Conservation (phyloP, 2,113 vertebrate genomes). For the Neomonachus schauinslandi region DNA sequence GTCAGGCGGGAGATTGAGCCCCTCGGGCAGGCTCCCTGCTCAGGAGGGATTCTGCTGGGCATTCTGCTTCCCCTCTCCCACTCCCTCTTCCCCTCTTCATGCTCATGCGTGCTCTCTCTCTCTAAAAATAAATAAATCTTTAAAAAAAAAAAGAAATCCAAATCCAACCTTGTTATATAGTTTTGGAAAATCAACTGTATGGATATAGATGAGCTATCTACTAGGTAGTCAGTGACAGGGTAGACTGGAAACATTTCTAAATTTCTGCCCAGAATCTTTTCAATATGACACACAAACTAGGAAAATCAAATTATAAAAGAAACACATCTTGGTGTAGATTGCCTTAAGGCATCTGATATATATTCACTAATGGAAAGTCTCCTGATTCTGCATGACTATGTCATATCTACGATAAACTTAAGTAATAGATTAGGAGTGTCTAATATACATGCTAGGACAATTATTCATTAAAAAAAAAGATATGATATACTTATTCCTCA, state of each 20-base stretch:
- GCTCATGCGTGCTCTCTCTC: background rate
- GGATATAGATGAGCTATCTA: background rate
- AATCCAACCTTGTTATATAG: background rate
- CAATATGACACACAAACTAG: background rate
- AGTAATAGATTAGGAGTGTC: slow-evolving; percentile 20
- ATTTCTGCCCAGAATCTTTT: background rate
- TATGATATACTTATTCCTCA: slow-evolving; percentile 14
- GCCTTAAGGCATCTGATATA: background rate
- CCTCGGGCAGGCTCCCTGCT: background rate
- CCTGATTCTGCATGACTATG: slow-evolving; percentile 13
- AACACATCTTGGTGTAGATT: background rate
- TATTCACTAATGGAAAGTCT: slow-evolving; percentile 49
- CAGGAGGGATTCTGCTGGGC: background rate
- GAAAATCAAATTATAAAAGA: slow-evolving; percentile 51
- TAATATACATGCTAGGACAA: background rate
- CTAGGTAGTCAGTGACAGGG: background rate
- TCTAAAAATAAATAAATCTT: background rate
- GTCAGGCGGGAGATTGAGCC: background rate
- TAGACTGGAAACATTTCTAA: background rate
- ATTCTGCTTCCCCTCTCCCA: background rate
- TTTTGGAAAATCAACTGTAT: background rate
- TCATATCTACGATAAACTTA: slow-evolving; percentile 46
- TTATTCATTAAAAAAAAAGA: background rate
- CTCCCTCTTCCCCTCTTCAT: background rate
- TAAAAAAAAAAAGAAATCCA: background rate